Base-by-base conservation (phyloP, 2,888 invertebrate species). In the Dasysyrphus tricinctus region DNA sequence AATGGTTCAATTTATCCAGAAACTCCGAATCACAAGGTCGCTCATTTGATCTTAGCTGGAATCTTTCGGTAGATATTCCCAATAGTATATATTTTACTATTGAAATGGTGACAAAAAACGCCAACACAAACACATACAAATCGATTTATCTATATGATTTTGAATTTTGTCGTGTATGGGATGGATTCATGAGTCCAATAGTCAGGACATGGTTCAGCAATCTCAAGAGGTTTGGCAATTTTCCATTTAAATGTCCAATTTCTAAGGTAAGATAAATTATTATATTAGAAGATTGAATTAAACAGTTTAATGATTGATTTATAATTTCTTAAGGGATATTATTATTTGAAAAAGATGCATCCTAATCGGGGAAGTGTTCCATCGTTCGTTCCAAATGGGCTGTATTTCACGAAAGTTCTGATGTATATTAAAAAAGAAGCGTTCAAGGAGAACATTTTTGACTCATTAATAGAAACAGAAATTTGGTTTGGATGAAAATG, bases 141-240 rank as follows among this genome's bases (percentile, higher is more conserved):
- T 6, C 24, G 1, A n/a, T 44, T 1, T 63, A 44, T 44, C 5
- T 29, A n/a, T 63, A 44, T 16, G 32, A n/a, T 5, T 37, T 51
- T 14, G 32, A 51, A 14, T 16, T 37, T n/a, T 69, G 69, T 69
- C 69, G 69, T 0, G 2, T 51, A 0, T 34, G 32, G 69, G 69
- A 69, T 69, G 51, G 49, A 49, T 69, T 69, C 12, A 49, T 49
- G 51, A 69, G 47, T 32, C 16, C 51, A 0, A 51, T 90, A 14
- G 79, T 89, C 5, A 88, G 88, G 7, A 57, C 56, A 0, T 90
- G 89, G 89, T 72, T 89, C 0, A 75, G 78, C 0, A 88, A 88
- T n/a, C 73, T 90, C 11, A 80, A 82, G 37, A 69, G 77, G 19
- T 81, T 88, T 34, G 89, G 91, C 0, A 90, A 90, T 57, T 88